phyloP scores from a whole-genome alignment of 2,888 invertebrate genomes.

The Xylocampa areola region DNA sequence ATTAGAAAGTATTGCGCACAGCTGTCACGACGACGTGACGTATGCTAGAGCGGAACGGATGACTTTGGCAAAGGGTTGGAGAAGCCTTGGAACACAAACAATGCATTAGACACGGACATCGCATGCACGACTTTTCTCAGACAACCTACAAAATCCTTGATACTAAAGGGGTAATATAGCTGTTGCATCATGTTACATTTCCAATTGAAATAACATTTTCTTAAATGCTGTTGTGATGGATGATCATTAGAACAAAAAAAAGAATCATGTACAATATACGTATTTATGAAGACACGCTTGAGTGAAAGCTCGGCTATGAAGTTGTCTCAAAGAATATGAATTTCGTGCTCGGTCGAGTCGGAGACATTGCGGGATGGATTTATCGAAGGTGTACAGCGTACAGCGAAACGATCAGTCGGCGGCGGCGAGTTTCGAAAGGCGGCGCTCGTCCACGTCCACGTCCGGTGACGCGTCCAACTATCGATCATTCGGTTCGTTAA shows the following conservation, averaged over 20 bases:
- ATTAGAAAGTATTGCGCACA: conserved; percentile 87
- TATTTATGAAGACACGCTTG: conserved; percentile 43
- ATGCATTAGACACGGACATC: conserved; percentile 82
- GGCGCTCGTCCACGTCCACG: conserved; percentile 79
- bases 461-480: conserved; percentile 89
- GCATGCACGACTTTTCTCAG: conserved; percentile 71
- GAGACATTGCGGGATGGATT: conserved; percentile 75
- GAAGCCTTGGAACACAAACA: conserved; percentile 81
- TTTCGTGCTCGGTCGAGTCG: conserved; percentile 70
- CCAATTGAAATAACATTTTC: conserved; percentile 15
- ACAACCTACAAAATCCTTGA: conserved; percentile 33
- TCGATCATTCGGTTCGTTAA: conserved; percentile 90
- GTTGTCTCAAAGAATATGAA: conserved; percentile 63
- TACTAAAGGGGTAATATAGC: conserved; percentile 13
- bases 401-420: conserved; percentile 68
- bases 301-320: conserved; percentile 54
- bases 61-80: conserved; percentile 83
- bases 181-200: conserved; percentile 9
- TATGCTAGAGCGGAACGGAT: conserved; percentile 87
- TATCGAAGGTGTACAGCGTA: conserved; percentile 69
- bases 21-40: conserved; percentile 87
- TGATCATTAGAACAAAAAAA: conserved; percentile 6
- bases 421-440: conserved; percentile 87
- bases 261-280: conserved; percentile 6
- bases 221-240: background rate